A percentile compares a stretch with the other conserved stretches of the same genome.
Conservation (phyloP, 1,140 invertebrate genomes). For the Drosophila parvula region DNA sequence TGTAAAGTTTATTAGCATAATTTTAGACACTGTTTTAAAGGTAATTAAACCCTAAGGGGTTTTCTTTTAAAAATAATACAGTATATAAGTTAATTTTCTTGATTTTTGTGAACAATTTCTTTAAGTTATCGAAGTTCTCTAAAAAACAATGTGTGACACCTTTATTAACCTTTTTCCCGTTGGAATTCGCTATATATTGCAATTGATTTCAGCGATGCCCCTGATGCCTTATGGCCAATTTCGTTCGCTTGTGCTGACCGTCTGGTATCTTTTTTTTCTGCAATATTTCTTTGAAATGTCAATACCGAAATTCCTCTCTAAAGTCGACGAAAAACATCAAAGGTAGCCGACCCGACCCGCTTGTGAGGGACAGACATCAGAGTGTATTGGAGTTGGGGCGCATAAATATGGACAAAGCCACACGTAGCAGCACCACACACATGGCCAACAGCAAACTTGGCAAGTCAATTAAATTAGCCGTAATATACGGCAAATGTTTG, state of each 20-base stretch:
- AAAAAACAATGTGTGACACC: neutral
- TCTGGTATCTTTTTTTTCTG: constrained; percentile 5
- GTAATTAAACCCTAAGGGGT: no score
- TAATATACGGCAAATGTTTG: constrained; percentile 56
- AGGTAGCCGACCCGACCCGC: constrained; percentile 1
- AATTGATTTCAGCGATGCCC: neutral
- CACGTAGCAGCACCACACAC: constrained; percentile 15
- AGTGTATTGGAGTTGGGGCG: constrained; percentile 1
- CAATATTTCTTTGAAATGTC: constrained; percentile 18
- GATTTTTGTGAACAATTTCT: neutral
- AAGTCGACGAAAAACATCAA: constrained; percentile 16
- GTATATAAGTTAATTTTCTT: neutral
- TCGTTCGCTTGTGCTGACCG: neutral
- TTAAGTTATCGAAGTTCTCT: neutral
- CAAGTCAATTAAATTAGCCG: constrained; percentile 67
- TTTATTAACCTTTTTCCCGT: neutral
- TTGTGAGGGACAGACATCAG: neutral
- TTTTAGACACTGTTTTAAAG: no score
- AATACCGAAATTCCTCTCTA: constrained; percentile 25
- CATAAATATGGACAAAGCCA: constrained; percentile 17
- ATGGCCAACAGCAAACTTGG: constrained; percentile 30
- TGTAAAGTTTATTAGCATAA: neutral
- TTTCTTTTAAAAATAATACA: neutral
- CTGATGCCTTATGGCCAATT: neutral
- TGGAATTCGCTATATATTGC: neutral